Base-by-base conservation (phyloP, 2,113 vertebrate species). In the Sula dactylatra region DNA sequence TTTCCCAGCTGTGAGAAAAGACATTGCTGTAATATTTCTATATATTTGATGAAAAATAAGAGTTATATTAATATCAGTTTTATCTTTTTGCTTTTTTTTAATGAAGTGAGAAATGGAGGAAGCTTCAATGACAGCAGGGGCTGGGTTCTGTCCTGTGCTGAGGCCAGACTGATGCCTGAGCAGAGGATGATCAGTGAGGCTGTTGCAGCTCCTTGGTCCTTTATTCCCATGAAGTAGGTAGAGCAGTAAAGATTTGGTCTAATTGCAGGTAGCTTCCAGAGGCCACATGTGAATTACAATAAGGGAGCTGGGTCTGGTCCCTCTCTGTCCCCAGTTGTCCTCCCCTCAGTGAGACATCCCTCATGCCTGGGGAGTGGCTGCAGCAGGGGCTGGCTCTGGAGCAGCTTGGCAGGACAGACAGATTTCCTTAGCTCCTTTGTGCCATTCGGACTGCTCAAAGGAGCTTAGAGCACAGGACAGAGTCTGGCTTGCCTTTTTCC, bases 1-100 rank as follows among this genome's bases (percentile, higher is more conserved):
- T 84, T 91, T 95, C 69, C 67, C 86, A 95, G 64, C 66, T 52
- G n/a, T 91, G 70, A 88, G 79, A 70, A 91, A 94, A 79, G n/a
- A 55, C 50, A 50, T 58, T 92, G 49, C 56, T 86, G 67, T 70
- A 49, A 94, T 92, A 32, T 92, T 96, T 72, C 59, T 88, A 69
- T 82, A 65, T 26, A 94, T 87, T 81, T 81, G 74, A 82, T 45
- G 54, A 85, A 79, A 70, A 91, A 32, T 16, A 91, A 91, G 45
- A 66, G 58, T 77, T 32, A 56, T 77, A 38, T 87, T 95, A 52
- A 20, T 58, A 31, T 70, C 16, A 38, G 55, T 79, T 91, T 47
- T 69, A 67, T 78, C 47, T 56, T 96, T 91, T 72, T 73, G 66
- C 22, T 88, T 91, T 93, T 24, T 64, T 82, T 91, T 88, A 34